Evolutionary conservation across 2,113 vertebrate species (phyloP), one percentile per base, ranked within the genome.

Genomic region (Piaya cayana): DNA sequence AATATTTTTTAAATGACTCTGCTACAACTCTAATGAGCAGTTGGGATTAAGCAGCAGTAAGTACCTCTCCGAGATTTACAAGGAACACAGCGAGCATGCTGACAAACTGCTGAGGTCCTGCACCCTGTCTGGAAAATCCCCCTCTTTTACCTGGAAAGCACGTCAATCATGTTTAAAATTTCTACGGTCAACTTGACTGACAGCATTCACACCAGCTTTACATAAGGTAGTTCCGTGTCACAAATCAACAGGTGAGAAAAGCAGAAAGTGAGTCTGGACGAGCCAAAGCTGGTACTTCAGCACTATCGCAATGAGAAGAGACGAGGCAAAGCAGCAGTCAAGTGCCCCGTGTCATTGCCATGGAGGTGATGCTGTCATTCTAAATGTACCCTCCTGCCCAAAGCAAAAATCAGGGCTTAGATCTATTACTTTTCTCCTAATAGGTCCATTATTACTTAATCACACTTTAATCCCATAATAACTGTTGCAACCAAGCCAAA

Each of bases 301-400:
- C 60, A 74, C 3, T 56, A 17, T 39, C 39, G 12, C 39, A 39
- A 9, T 4, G 43, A 5, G 21, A 32, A 34, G 36, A 37, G 29
- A 56, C 0, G 3, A 25, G 39, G 39, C 39, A 21, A 37, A 67
- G 53, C 52, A 47, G 20, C 1, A 0, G 55, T 6, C 0, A 5
- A 69, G 65, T 26, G 7, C 13, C 59, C 4, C 7, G 1, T 0
- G 26, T 2, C 26, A 26, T 77, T 3, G 1, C 43, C 69, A 37
- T 4, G 0, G 60, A 52, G 74, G 15, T 18, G 10, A 60, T 15
- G 3, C 34, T 30, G 6, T 14, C 45, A 39, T 62, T 39, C 16
- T 47, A 59, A 30, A 70, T 1, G 8, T 3, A 27, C 7, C 23
- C 8, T 58, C 26, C 8, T 4, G 43, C 22, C 47, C 71, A 67